phyloP scores from a whole-genome alignment of 1,140 invertebrate genomes.

The Solenopsis invicta region DNA sequence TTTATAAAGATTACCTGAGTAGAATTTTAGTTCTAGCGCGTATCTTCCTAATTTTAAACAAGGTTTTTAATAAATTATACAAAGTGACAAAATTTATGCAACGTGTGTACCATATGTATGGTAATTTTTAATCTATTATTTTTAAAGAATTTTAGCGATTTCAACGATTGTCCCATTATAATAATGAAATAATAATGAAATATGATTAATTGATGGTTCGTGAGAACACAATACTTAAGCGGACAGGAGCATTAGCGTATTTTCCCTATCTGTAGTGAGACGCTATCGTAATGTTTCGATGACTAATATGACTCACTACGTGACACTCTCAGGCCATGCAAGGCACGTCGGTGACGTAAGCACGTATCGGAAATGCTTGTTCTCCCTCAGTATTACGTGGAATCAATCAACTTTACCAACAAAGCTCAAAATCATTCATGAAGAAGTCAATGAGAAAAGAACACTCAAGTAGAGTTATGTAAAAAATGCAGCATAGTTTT shows the following conservation, averaged over 20 bases:
- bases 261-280: conserved; percentile 5
- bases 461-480: neutral
- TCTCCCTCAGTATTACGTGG: neutral
- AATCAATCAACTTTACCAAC: conserved; percentile 25
- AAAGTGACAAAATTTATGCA: neutral
- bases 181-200: conserved; percentile 12
- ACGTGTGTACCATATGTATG: neutral
- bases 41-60: conserved; percentile 1
- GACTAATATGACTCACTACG: conserved; percentile 82
- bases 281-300: conserved; percentile 72
- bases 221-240: neutral
- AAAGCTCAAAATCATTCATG: neutral
- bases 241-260: neutral
- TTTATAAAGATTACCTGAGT: neutral
- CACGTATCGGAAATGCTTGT: conserved; percentile 31
- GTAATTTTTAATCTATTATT: conserved; percentile 1
- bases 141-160: neutral
- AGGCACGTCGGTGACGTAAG: conserved; percentile 83
- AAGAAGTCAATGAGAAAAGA: neutral
- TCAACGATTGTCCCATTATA: neutral
- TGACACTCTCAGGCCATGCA: conserved; percentile 82
- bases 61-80: neutral
- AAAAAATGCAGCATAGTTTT: conserved; percentile 17
- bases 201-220: conserved; percentile 12
- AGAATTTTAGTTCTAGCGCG: neutral